A percentile compares a stretch with the other conserved stretches of the same genome.
Evolutionary conservation across 2,888 invertebrate genomes (phyloP).

Genomic region (Lomographa bimaculata): DNA sequence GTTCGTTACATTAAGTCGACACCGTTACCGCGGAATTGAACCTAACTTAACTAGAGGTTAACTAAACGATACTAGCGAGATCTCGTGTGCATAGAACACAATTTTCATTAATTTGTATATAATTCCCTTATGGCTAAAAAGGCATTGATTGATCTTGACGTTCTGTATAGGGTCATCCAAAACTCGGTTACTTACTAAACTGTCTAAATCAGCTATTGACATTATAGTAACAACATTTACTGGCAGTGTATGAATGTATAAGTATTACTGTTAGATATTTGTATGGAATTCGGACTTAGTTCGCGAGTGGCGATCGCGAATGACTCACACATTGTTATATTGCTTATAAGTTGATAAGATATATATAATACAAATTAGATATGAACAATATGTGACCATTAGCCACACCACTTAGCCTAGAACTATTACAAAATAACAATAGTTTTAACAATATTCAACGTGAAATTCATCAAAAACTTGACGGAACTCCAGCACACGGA

Average conservation of each 20-base stretch:
- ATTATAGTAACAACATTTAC: conserved; percentile 12
- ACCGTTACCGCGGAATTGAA: conserved; percentile 59
- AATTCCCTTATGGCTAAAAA: conserved; percentile 73
- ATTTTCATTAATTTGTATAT: conserved; percentile 53
- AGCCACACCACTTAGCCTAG: not conserved
- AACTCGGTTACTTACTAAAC: conserved; percentile 50
- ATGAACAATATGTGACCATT: conserved; percentile 2
- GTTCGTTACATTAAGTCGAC: conserved; percentile 45
- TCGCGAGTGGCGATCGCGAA: not conserved
- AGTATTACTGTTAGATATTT: conserved; percentile 10
- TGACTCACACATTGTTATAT: not conserved
- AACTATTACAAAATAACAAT: not conserved
- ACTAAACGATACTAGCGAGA: conserved; percentile 81
- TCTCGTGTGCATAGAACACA: conserved; percentile 82
- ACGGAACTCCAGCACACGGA: not conserved
- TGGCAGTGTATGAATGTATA: conserved; percentile 8
- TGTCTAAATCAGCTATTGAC: conserved; percentile 27
- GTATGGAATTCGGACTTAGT: conserved; percentile 8
- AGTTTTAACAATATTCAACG: not conserved
- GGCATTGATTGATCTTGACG: conserved; percentile 60
- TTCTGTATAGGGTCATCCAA: conserved; percentile 70
- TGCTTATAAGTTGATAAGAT: no score
- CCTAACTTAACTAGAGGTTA: conserved; percentile 79
- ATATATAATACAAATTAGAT: no score
- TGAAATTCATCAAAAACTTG: no score